Percentiles rank a stretch among this genome's conserved stretches.
Conservation (phyloP, 2,888 invertebrate species). For the Sminthurides aquaticus region DNA sequence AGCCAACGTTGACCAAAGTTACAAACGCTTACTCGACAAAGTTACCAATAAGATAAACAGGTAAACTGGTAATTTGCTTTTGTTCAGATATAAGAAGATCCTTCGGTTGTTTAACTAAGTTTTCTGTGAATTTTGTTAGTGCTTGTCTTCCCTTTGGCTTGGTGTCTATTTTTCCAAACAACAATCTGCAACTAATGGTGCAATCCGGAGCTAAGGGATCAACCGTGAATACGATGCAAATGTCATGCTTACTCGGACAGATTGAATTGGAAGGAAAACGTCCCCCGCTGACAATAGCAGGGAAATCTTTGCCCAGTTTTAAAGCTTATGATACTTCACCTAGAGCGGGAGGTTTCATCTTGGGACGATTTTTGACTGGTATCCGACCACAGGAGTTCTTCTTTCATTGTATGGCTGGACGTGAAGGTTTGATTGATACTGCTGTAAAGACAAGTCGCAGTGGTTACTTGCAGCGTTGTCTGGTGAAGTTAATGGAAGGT, state of each 20-base stretch:
- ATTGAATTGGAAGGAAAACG: conserved; percentile 97
- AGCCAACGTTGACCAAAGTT: conserved; percentile 71
- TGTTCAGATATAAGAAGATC: neutral
- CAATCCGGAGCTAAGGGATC: conserved; percentile 99
- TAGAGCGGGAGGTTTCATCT: conserved; percentile 91
- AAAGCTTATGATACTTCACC: conserved; percentile 77
- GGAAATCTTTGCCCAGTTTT: conserved; percentile 87
- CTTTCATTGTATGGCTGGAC: conserved; percentile 99
- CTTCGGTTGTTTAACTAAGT: neutral
- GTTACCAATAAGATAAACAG: conserved; percentile 86
- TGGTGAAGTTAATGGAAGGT: conserved; percentile 96
- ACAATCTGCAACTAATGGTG: conserved; percentile 98
- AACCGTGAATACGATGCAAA: conserved; percentile 95
- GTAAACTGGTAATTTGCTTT: conserved; percentile 46
- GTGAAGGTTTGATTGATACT: conserved; percentile 98
- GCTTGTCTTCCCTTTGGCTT: conserved; percentile 78
- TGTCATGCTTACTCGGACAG: conserved; percentile 93
- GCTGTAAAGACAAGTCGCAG: conserved; percentile 98
- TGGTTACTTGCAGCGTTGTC: conserved; percentile 92
- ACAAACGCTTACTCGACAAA: conserved; percentile 69
- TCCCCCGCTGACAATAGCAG: conserved; percentile 90
- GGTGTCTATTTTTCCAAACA: conserved; percentile 77
- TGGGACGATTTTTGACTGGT: conserved; percentile 95
- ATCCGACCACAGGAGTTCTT: conserved; percentile 96
- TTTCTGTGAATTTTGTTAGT: conserved; percentile 46